Conservation (phyloP, 2,888 invertebrate genomes). For the Galeruca laticollis region DNA sequence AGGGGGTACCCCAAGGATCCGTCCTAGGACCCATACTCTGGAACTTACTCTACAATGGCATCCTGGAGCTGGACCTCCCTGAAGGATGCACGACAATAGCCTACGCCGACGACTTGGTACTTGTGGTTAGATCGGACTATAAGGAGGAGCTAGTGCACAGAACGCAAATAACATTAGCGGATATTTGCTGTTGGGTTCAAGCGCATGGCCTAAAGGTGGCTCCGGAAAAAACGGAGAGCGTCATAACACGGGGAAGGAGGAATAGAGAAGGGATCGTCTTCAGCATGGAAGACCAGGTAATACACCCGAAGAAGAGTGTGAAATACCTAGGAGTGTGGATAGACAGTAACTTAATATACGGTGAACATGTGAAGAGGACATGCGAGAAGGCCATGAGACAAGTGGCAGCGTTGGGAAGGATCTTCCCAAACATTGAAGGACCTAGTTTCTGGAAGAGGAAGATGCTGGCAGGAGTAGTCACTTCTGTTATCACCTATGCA, state of each 20-base stretch:
- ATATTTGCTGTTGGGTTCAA: conserved; percentile 9
- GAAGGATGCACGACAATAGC: conserved; percentile 4
- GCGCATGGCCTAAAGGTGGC: background rate
- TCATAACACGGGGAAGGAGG: conserved; percentile 8
- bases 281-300: background rate
- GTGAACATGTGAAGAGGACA: background rate
- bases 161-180: background rate
- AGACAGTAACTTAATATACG: conserved; percentile 2
- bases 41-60: conserved; percentile 31
- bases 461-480: conserved; percentile 16
- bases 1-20: conserved; percentile 35
- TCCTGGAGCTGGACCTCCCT: conserved; percentile 13
- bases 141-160: background rate
- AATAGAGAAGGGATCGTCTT: conserved; percentile 8
- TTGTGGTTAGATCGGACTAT: conserved; percentile 11
- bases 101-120: conserved; percentile 18
- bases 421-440: conserved; percentile 29
- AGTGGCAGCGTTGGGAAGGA: conserved; percentile 4
- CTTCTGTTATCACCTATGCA: conserved; percentile 26
- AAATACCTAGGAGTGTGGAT: conserved; percentile 29
- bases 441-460: conserved; percentile 7
- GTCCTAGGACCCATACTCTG: conserved; percentile 34
- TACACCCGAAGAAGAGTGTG: background rate
- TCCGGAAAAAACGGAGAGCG: conserved; percentile 13
- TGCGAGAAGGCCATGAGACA: conserved; percentile 13